These are phyloP conservation scores for Koerneria pararmatus DNA, from an alignment of 2,888 invertebrate genomes.

Conservation along the genomic window DNA sequence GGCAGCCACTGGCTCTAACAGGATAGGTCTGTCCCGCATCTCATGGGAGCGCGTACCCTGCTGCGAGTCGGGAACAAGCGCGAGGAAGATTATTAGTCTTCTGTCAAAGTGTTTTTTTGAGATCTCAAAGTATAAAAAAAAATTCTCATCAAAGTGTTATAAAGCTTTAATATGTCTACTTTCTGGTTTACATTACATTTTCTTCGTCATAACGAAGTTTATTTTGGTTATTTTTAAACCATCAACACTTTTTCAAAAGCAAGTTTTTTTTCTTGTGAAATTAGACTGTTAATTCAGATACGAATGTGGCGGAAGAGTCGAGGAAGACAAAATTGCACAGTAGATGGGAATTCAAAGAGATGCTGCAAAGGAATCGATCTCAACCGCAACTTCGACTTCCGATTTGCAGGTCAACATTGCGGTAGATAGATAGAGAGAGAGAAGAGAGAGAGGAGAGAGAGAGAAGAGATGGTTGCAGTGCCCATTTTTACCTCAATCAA, in stretches of 20 bases:
- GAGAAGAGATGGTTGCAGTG: no score
- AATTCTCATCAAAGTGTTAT: not conserved
- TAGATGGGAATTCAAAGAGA: slow-evolving; percentile 37
- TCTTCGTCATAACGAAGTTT: not conserved
- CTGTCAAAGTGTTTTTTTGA: not conserved
- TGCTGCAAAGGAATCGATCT: slow-evolving; percentile 57
- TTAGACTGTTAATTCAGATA: slow-evolving; percentile 27
- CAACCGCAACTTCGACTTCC: slow-evolving; percentile 55
- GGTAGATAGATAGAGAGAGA: no score
- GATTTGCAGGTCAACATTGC: slow-evolving; percentile 43
- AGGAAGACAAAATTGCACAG: slow-evolving; percentile 41
- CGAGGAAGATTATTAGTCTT: no score
- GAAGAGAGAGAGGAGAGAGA: no score
- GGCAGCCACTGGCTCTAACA: no score
- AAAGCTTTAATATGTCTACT: not conserved
- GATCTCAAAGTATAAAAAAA: not conserved
- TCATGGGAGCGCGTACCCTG: no score
- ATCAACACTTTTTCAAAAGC: not conserved
- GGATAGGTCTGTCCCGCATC: no score
- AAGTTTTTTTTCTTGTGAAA: not conserved
- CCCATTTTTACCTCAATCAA: no score
- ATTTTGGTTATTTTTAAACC: no score
- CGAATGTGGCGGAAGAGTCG: slow-evolving; percentile 57
- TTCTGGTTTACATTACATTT: not conserved
- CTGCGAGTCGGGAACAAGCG: no score